A percentile compares a stretch with the other conserved stretches of the same genome.
These are phyloP conservation scores for Sylvia borin DNA, from an alignment of 2,797 vertebrate genomes.

Conservation along the genomic window DNA sequence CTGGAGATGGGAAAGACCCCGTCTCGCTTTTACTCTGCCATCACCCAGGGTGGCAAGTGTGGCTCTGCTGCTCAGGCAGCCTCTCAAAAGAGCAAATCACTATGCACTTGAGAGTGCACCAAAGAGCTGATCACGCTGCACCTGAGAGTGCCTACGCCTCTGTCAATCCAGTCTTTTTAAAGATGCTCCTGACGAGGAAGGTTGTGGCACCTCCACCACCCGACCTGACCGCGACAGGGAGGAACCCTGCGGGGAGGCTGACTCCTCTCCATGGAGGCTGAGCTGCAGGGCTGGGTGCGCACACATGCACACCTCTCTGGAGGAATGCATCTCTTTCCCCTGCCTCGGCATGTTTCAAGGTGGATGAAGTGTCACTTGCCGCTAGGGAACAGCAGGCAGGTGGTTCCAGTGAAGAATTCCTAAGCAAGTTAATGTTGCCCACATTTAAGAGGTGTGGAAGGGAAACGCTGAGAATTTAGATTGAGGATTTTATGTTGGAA, in stretches of 20 bases:
- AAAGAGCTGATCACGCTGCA: too few relatives aligned
- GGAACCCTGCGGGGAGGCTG: not conserved
- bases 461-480: not conserved
- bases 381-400: not conserved
- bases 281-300: not conserved
- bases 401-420: not conserved
- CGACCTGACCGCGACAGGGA: not conserved
- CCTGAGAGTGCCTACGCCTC: too few relatives aligned
- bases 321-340: not conserved
- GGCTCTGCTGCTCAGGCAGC: too few relatives aligned
- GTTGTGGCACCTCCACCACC: too few relatives aligned
- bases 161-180: too few relatives aligned
- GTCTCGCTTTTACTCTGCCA: too few relatives aligned
- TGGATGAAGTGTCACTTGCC: not conserved
- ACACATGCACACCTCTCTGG: not conserved
- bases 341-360: not conserved
- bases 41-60: too few relatives aligned
- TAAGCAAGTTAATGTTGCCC: not conserved
- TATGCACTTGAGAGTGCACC: too few relatives aligned
- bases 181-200: too few relatives aligned
- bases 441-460: not conserved
- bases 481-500: not conserved
- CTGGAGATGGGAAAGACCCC: too few relatives aligned
- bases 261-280: fast-evolving
- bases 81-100: too few relatives aligned